A percentile compares a stretch with the other conserved stretches of the same genome.
Evolutionary conservation across 2,113 vertebrate species (phyloP).

Genomic region (Seriola dumerili): DNA sequence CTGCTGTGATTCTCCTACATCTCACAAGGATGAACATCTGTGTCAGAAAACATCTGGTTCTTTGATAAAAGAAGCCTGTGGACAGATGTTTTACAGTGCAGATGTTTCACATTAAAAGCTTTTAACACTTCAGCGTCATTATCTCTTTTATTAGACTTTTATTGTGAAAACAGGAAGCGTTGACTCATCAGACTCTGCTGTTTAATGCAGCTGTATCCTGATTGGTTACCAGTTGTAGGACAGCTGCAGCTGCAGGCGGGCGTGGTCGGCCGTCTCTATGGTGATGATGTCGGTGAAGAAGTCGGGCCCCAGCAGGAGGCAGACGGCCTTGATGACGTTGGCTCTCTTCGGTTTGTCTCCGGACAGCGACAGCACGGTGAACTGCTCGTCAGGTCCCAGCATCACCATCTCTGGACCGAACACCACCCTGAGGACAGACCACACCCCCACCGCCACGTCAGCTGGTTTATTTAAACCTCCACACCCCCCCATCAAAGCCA

Average conservation of each 20-base stretch:
- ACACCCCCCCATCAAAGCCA: accelerated
- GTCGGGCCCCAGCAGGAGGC: conserved; percentile 92
- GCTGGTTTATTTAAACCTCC: not conserved
- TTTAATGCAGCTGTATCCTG: not conserved
- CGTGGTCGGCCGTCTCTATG: conserved; percentile 93
- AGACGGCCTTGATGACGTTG: conserved; percentile 89
- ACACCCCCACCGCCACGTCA: not conserved
- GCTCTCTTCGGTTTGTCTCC: conserved; percentile 90
- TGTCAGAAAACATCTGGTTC: no score
- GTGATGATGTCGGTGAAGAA: conserved; percentile 93
- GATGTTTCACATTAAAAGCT: no score
- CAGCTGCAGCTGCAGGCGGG: conserved; percentile 92
- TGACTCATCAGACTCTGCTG: no score
- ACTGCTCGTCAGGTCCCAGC: conserved; percentile 92
- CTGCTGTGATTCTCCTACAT: no score
- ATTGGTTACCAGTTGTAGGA: conserved; percentile 91
- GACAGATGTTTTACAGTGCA: no score
- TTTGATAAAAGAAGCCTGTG: no score
- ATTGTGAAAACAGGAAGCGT: no score
- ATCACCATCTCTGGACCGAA: conserved; percentile 93
- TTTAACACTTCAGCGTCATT: no score
- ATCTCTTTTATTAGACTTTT: no score
- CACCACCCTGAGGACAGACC: conserved; percentile 84
- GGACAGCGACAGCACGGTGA: conserved; percentile 91
- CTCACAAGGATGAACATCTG: no score